Evolutionary conservation across 2,888 invertebrate genomes (phyloP), one percentile per base, ranked within the genome.

Genomic region (Lutraria lutraria): DNA sequence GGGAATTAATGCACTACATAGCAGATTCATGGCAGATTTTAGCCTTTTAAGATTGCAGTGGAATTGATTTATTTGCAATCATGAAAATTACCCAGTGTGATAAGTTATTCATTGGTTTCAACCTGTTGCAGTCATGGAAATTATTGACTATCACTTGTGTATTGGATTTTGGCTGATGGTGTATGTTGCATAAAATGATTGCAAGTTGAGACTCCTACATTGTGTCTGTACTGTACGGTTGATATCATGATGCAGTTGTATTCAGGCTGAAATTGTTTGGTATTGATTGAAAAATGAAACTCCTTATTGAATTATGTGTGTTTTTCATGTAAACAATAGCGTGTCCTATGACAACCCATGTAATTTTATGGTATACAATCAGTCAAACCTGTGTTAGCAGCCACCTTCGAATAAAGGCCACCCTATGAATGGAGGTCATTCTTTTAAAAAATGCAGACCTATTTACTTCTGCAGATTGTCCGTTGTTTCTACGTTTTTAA

Each of bases 41-140:
- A 25, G 63, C 63, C n/a, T 68, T 25, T 12, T 4, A 68, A 25
- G 63, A 68, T 25, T 68, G 63, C 6, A 25, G 25, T 68, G n/a
- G 63, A 25, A 68, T 68, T 25, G 63, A 68, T 68, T 68, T 68
- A 68, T 68, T 68, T 68, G 63, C 63, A 68, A 68, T 68, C 25
- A 68, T 68, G 63, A 68, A 68, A 68, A 68, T 68, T 25, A 25
- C 2, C 13, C n/a, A 6, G 63, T 68, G 63, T 68, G 25, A 68
- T 68, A 68, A 68, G 63, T 68, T 68, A 68, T 68, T 68, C 63
- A 68, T 68, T 68, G 63, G 25, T n/a, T 68, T 68, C 63, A 68
- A 68, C 76, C 31, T 76, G 76, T 76, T 76, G 76, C 31, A 34
- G 34, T 76, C 19, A 31, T 25, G 76, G 25, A 6, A 68, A 68